Percentiles rank a stretch among this genome's conserved stretches.
phyloP scores from a whole-genome alignment of 2,113 vertebrate species.

The Syngnathus scovelli region DNA sequence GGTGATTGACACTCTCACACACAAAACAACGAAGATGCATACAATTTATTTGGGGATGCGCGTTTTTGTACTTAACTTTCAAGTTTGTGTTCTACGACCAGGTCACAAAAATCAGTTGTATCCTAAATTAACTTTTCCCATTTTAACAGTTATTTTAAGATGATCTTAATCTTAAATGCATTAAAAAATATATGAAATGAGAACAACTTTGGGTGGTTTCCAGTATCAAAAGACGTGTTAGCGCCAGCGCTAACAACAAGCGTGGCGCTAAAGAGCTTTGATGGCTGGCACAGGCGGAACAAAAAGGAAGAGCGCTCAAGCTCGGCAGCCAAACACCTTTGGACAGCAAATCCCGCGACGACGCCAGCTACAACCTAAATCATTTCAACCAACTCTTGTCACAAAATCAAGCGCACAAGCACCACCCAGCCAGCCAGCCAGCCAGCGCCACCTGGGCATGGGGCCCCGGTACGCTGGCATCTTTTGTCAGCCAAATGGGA shows the following conservation, averaged over 20 bases:
- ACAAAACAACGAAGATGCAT: no score
- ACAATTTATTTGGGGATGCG: no score
- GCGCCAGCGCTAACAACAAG: neutral
- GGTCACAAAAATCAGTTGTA: neutral
- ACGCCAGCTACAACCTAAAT: constrained; percentile 52
- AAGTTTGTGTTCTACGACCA: no score
- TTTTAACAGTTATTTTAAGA: no score
- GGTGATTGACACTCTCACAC: neutral
- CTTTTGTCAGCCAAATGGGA: constrained; percentile 64
- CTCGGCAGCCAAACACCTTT: constrained; percentile 50
- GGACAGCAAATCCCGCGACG: constrained; percentile 61
- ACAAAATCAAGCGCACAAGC: constrained; percentile 28
- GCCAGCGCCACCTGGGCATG: constrained; percentile 31
- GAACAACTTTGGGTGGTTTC: neutral
- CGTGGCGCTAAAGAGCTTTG: constrained; percentile 1
- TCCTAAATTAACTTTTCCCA: neutral
- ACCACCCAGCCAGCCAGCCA: constrained; percentile 1
- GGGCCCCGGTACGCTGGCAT: constrained; percentile 48
- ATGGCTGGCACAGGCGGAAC: constrained; percentile 9
- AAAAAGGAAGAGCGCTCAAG: constrained; percentile 36
- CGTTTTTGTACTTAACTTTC: no score
- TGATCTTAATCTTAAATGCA: neutral
- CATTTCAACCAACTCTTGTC: constrained; percentile 57
- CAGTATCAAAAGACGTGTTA: neutral
- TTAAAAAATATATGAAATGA: neutral